phyloP scores from a whole-genome alignment of 2,888 invertebrate species.

The Diplolepis rosae region DNA sequence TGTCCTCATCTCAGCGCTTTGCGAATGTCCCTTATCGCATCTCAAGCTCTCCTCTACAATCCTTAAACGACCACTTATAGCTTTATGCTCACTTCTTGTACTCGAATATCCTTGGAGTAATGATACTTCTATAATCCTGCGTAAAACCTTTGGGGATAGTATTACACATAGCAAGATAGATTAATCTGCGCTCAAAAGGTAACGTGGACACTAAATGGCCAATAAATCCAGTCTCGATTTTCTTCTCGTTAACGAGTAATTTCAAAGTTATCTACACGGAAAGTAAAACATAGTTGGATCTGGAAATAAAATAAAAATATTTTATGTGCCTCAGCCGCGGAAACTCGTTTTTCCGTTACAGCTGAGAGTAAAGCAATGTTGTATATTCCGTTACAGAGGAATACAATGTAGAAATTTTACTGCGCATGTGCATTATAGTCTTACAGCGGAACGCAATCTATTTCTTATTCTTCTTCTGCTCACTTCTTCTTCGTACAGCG shows the following conservation, averaged over 20 bases:
- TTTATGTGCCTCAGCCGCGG: too few relatives aligned
- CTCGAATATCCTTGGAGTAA: constrained; percentile 22
- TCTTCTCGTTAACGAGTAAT: not conserved
- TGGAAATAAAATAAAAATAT: too few relatives aligned
- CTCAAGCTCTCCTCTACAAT: constrained; percentile 8
- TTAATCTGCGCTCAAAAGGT: not conserved
- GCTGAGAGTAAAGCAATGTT: too few relatives aligned
- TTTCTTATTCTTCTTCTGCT: too few relatives aligned
- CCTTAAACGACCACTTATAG: constrained; percentile 16
- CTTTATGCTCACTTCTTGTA: constrained; percentile 28
- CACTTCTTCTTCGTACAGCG: too few relatives aligned
- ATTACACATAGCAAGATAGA: not conserved
- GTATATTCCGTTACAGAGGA: too few relatives aligned
- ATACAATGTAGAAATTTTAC: too few relatives aligned
- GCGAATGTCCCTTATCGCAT: constrained; percentile 7
- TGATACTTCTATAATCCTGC: constrained; percentile 5
- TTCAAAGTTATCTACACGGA: too few relatives aligned
- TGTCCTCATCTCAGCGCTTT: constrained; percentile 16
- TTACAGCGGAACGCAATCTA: too few relatives aligned
- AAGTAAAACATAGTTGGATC: too few relatives aligned
- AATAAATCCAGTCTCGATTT: not conserved
- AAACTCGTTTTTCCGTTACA: too few relatives aligned
- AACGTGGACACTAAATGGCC: not conserved
- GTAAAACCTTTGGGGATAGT: not conserved
- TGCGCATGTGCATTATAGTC: too few relatives aligned